Base-by-base conservation (phyloP, 1,140 invertebrate genomes). In the Thaumatotibia leucotreta region DNA sequence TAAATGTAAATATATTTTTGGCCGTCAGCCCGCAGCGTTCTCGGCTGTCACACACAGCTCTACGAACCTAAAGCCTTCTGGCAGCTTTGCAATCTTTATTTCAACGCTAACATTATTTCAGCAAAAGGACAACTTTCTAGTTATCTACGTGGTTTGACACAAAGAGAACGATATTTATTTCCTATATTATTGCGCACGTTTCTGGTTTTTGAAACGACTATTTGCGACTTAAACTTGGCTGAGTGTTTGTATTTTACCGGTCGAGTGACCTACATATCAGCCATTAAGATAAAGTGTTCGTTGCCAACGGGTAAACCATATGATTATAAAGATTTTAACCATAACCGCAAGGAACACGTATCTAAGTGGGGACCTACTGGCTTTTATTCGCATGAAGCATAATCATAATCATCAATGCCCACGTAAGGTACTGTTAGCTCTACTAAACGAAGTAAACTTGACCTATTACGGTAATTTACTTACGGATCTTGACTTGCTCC, bases 1-100 rank as follows among this genome's bases (percentile, higher is more conserved):
- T 52, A 52, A 52, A 52, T 52, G 50, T 52, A 52, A 52, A 50
- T 52, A 23, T 52, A 8, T 52, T 52, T 27, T 52, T 52, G 23
- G 22, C 22, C 50, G 5, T 11, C 50, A 52, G 50, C 17, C 20
- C 50, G 23, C 22, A 52, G 50, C n/a, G n/a, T 54, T 54, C 50
- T 24, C 22, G 10, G 22, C 50, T 58, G 11, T 31, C 52, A 58
- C 24, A 58, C 14, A 27, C 23, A 58, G 52, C 24, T 58, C 14
- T 17, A 5, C 39, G 14, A 49, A 49, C 5, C 11, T 23, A 31
- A 58, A 29, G 29, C 52, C 23, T 31, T 58, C 23, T 58, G 52
- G 52, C 52, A 58, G 11, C 23, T 58, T 58, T n/a, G n/a, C n/a
- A n/a, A n/a, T n/a, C n/a, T n/a, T n/a, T n/a, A n/a, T n/a, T n/a